Base-by-base conservation (phyloP, 2,797 vertebrate genomes). In the Chaenodraco wilsoni region DNA sequence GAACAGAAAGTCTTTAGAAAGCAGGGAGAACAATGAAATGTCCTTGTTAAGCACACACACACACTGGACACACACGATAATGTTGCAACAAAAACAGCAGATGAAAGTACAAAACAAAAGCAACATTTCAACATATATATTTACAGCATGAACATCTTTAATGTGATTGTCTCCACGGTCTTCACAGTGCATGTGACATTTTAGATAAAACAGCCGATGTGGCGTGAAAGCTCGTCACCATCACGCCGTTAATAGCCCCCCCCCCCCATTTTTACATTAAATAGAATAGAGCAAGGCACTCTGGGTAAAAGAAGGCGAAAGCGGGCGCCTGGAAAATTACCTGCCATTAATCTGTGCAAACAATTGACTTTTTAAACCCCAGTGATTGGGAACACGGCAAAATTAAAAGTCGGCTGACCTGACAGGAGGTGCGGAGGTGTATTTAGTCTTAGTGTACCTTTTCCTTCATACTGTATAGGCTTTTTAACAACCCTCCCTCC, bases 241-340 rank as follows among this genome's bases (percentile, higher is more conserved):
- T 72, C 83, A 69, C 54, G 54, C 61, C 59, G 64, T 86, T 87
- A 87, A 87, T 71, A 74, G 62, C 66, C 81, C 5, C 44, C n/a
- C 44, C n/a, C 9, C 27, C 23, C 0, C 5, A 63, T 84, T 86
- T 88, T 79, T 87, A 88, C 84, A 87, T 89, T 90, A 92, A 92
- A 92, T 92, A 93, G 73, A 90, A 88, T 86, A 91, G 77, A 91
- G 88, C 86, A 94, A 95, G 93, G 92, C 92, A 94, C 92, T 91
- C 81, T 91, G 88, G 87, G 88, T 88, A 84, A 85, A 79, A 81
- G 52, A 82, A 87, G 86, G 89, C 81, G 61, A 87, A 89, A 71
- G 65, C 65, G 63, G 66, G 78, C 67, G 74, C 74, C 84, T 73
- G 71, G 82, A 90, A 88, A 87, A 92, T 91, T 82, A 90, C 89